Conservation (phyloP, 2,888 invertebrate genomes). For the Helleia helle region DNA sequence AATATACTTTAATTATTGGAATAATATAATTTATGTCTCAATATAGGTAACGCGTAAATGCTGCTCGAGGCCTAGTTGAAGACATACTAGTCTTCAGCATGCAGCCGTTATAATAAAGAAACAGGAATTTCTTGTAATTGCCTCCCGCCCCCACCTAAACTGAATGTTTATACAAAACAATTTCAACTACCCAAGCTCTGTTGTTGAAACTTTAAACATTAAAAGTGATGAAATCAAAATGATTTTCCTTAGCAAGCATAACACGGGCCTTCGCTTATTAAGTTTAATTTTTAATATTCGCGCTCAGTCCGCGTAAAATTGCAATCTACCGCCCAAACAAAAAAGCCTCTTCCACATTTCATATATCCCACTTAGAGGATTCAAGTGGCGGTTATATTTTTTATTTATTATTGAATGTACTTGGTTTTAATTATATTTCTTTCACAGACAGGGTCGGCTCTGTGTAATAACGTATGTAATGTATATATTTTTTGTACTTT, state of each 20-base stretch:
- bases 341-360: slow-evolving; percentile 15
- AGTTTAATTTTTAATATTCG: slow-evolving; percentile 71
- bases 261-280: slow-evolving; percentile 50
- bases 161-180: neutral
- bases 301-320: slow-evolving; percentile 64
- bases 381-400: neutral
- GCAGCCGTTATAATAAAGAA: too few relatives aligned
- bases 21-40: too few relatives aligned
- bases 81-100: too few relatives aligned
- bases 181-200: slow-evolving; percentile 7
- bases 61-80: too few relatives aligned
- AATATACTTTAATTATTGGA: too few relatives aligned
- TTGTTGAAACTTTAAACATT: slow-evolving; percentile 11
- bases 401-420: neutral
- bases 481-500: too few relatives aligned
- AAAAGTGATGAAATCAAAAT: slow-evolving; percentile 21
- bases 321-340: slow-evolving; percentile 48
- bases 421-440: neutral
- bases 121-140: too few relatives aligned
- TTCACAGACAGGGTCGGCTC: too few relatives aligned
- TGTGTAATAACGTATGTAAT: too few relatives aligned
- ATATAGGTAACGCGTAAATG: too few relatives aligned
- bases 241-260: slow-evolving; percentile 23
- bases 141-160: too few relatives aligned
- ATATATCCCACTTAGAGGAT: slow-evolving; percentile 13